Evolutionary conservation across 1,140 invertebrate genomes (phyloP).

Genomic region (Leptopilina clavipes): DNA sequence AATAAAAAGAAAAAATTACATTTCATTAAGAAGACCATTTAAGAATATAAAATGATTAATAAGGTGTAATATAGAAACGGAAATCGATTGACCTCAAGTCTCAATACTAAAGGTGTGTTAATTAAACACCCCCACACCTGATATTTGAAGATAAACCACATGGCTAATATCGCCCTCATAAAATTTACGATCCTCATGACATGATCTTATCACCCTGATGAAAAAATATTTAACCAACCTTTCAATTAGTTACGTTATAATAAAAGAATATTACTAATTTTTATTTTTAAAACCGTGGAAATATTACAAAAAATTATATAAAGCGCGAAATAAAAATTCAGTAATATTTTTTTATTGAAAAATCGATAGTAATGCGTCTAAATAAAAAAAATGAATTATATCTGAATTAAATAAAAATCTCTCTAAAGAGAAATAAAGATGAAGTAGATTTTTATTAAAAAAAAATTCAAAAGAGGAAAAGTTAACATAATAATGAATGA

Average conservation of each 20-base stretch:
- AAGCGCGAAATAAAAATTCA: background rate
- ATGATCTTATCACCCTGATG: background rate
- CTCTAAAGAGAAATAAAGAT: too few species aligned
- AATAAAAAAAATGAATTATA: too few species aligned
- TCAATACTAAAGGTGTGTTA: conserved; percentile 9
- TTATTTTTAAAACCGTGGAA: too few species aligned
- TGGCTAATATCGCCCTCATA: background rate
- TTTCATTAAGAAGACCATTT: background rate
- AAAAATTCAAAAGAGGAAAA: too few species aligned
- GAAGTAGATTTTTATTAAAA: too few species aligned
- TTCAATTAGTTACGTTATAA: too few species aligned
- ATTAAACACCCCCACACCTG: background rate
- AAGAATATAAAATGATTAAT: background rate
- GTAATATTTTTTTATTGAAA: too few species aligned
- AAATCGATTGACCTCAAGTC: conserved; percentile 10
- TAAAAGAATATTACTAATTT: too few species aligned
- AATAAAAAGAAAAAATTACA: background rate
- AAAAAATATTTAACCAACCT: background rate
- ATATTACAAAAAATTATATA: background rate
- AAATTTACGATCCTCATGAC: background rate
- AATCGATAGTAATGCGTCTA: too few species aligned
- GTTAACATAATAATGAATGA: too few species aligned
- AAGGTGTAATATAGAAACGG: background rate
- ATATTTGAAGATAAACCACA: conserved; percentile 4
- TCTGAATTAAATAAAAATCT: too few species aligned